Conservation (phyloP, 2,113 vertebrate species). For the Bettongia penicillata region DNA sequence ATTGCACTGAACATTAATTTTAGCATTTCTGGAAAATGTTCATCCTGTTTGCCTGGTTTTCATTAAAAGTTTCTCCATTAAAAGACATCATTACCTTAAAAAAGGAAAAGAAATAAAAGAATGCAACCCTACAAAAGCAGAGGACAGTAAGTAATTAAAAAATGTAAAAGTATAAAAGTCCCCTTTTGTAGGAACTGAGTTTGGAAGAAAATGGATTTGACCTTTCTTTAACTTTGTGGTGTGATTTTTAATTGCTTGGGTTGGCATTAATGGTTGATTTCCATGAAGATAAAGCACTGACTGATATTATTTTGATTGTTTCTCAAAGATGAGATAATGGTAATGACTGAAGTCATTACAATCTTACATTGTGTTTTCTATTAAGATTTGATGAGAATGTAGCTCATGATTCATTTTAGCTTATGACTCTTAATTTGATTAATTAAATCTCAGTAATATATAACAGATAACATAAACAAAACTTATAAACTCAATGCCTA, state of each 20-base stretch:
- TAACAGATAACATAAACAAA: slow-evolving; percentile 34
- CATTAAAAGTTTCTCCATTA: slow-evolving; percentile 45
- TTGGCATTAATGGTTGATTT: slow-evolving; percentile 36
- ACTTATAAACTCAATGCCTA: background rate
- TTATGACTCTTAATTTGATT: slow-evolving; percentile 34
- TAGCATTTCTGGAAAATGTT: slow-evolving; percentile 40
- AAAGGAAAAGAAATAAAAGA: slow-evolving; percentile 43
- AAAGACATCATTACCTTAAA: slow-evolving; percentile 66
- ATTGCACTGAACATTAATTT: slow-evolving; percentile 15
- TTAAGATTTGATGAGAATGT: slow-evolving; percentile 15
- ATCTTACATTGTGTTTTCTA: background rate
- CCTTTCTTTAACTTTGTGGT: slow-evolving; percentile 26
- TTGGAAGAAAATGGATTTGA: background rate
- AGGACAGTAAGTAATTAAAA: slow-evolving; percentile 41
- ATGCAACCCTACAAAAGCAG: slow-evolving; percentile 53
- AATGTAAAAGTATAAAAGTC: slow-evolving; percentile 11
- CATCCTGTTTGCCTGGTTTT: slow-evolving; percentile 57
- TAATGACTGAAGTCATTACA: slow-evolving; percentile 12
- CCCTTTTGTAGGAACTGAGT: slow-evolving; percentile 29
- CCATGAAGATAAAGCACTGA: background rate
- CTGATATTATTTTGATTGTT: background rate
- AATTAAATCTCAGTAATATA: slow-evolving; percentile 17
- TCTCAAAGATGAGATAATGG: slow-evolving; percentile 9
- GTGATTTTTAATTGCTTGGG: slow-evolving; percentile 47
- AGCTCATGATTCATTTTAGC: slow-evolving; percentile 34